Evolutionary conservation across 2,797 vertebrate species (phyloP), one percentile per base, ranked within the genome.

Genomic region (Pachyuromys duprasi): DNA sequence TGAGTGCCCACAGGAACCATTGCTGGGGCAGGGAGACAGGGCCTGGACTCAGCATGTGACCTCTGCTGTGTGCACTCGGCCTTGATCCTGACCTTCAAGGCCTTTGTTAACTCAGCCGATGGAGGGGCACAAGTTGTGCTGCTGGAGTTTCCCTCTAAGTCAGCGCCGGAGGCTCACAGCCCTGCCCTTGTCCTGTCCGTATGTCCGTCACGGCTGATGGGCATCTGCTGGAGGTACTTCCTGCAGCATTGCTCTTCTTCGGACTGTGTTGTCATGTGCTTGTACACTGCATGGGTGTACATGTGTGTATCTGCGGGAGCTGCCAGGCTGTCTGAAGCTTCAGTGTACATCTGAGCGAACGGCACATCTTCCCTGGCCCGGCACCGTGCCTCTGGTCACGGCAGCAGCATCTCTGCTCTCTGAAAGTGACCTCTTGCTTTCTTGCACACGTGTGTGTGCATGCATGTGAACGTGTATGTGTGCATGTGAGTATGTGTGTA

Each of bases 181-280:
- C 70, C 80, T 45, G 0, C 26, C 2, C 1, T 31, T 57, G 65
- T 57, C 39, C 57, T 53, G 31, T 0, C 8, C 0, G 0, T 9
- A 0, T 28, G 22, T 31, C 63, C 18, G 1, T 60, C 20, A 0
- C 8, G 31, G 69, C 12, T 22, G 26, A 4, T 11, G 57, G 55
- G 22, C 53, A 22, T 79, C 65, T 69, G 87, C 93, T 45, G 4
- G 33, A 39, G 60, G 63, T 42, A 57, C 36, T 87, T 81, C 82
- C 80, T 89, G 39, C 36, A 24, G 53, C n/a, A 26, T 39, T 0
- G 12, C 24, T 39, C n/a, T 45, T 12, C 60, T 12, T 93, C 86
- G 62, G 63, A 5, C 65, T n/a, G 17, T 33, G 49, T 87, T 72
- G 57, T 87, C 24, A 17, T 31, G 2, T 49, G n/a, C 20, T n/a